These are phyloP conservation scores for Origma solitaria DNA, from an alignment of 2,113 vertebrate genomes.

Conservation along the genomic window DNA sequence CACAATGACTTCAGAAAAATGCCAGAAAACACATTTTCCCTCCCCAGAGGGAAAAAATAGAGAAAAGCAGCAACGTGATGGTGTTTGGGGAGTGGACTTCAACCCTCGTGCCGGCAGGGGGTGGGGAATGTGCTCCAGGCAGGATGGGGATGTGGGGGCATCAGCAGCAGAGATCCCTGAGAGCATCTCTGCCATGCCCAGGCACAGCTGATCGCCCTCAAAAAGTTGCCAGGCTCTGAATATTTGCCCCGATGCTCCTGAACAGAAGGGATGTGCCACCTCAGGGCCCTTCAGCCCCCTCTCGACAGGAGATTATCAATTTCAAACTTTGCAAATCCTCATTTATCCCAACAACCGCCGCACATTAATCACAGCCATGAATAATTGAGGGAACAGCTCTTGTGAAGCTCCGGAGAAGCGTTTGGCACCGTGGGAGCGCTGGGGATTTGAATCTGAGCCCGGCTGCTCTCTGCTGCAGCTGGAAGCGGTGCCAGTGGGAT, in stretches of 20 bases:
- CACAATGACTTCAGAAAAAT: conserved; percentile 1
- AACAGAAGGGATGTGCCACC: not conserved
- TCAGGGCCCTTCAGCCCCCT: not conserved
- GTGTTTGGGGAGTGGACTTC: not conserved
- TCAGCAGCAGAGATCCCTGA: not conserved
- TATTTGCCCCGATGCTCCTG: not conserved
- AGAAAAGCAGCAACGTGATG: not conserved
- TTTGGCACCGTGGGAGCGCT: not conserved
- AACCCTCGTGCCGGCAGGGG: not conserved
- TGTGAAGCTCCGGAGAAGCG: fast-evolving
- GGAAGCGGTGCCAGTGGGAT: not conserved
- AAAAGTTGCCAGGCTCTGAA: not conserved
- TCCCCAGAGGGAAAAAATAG: not conserved
- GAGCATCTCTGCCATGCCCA: not conserved
- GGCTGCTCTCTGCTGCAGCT: fast-evolving
- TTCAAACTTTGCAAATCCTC: not conserved
- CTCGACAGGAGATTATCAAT: not conserved
- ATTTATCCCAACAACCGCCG: not conserved
- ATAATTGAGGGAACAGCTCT: not conserved
- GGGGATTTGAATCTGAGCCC: not conserved
- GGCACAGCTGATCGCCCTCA: not conserved
- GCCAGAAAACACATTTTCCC: not conserved
- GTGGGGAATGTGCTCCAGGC: not conserved
- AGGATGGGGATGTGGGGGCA: fast-evolving
- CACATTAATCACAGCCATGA: not conserved